Evolutionary conservation across 2,113 vertebrate genomes (phyloP), one percentile per base, ranked within the genome.

Genomic region (Geococcyx californianus): DNA sequence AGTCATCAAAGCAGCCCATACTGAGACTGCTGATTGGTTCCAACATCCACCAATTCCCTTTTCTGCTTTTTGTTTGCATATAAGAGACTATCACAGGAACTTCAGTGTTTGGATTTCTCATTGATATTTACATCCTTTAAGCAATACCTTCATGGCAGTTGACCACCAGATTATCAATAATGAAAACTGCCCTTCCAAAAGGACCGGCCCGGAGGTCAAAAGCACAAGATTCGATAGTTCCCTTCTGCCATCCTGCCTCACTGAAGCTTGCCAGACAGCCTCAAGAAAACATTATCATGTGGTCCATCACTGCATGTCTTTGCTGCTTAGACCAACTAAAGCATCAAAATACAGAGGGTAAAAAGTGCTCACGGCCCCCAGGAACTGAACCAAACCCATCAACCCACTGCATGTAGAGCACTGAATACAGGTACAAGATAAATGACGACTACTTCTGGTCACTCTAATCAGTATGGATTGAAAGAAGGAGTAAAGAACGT

Each of bases 61-160:
- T 95, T 68, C 75, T 85, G 29, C 42, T 81, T 93, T 80, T 85
- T 79, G 62, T 96, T 93, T 95, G 75, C 60, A 33, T 70, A 18
- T 40, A 72, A 63, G 67, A 84, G 45, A 49, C 70, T 67, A 36
- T 52, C 19, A 67, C 38, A 83, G 44, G 42, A 82, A 75, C 73
- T 60, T 90, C 15, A 55, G n/a, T 76, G 47, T 93, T 87, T 91
- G 45, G 28, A 75, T 31, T 84, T 91, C 67, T 58, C 34, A 26
- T 87, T 68, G 85, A 31, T 90, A 55, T 85, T 91, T 92, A 84
- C 33, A 56, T 80, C n/a, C 34, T 80, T 81, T 75, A 69, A 89
- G 38, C n/a, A 83, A 55, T 83, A 38, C 31, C 54, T 86, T 80
- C 49, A 36, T n/a, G 45, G 40, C 76, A 89, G 42, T 31, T 36